A percentile compares a stretch with the other conserved stretches of the same genome.
Evolutionary conservation across 92 coral and sea anemone species (phyloP).

Genomic region (Heteractis magnifica): DNA sequence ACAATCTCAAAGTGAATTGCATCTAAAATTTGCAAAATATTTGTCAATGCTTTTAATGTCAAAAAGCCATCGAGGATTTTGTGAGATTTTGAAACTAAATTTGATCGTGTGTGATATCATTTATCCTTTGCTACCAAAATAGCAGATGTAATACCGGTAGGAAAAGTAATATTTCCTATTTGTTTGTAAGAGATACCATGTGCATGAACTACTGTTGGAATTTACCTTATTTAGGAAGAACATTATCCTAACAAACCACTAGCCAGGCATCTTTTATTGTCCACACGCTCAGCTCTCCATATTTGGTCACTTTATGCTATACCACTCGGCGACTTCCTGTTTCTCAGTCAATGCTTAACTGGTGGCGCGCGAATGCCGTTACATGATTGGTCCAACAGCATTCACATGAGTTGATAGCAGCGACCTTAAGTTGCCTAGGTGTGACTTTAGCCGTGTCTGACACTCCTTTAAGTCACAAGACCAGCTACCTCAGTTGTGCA

Average conservation of each 20-base stretch:
- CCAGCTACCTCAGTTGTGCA: constrained; percentile 24
- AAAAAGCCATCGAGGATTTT: too few species aligned
- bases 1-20: too few species aligned
- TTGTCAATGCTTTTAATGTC: too few species aligned
- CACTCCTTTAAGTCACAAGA: constrained; percentile 45
- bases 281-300: constrained; percentile 4
- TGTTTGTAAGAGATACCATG: constrained; percentile 6
- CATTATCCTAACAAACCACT: not conserved
- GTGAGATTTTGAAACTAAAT: not conserved
- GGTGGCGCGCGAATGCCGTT: constrained; percentile 21
- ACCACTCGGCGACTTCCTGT: constrained; percentile 22
- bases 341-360: constrained; percentile 20
- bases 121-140: not conserved
- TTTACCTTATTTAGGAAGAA: constrained; percentile 9
- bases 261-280: constrained; percentile 6
- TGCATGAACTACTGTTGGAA: too few species aligned
- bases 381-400: not conserved
- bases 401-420: constrained; percentile 20
- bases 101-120: not conserved
- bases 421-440: constrained; percentile 31
- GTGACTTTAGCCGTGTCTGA: constrained; percentile 18
- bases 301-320: constrained; percentile 22
- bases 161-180: not conserved
- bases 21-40: too few species aligned
- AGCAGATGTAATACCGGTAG: not conserved